phyloP scores from a whole-genome alignment of 2,888 invertebrate species.

The Andricus quercusramuli region DNA sequence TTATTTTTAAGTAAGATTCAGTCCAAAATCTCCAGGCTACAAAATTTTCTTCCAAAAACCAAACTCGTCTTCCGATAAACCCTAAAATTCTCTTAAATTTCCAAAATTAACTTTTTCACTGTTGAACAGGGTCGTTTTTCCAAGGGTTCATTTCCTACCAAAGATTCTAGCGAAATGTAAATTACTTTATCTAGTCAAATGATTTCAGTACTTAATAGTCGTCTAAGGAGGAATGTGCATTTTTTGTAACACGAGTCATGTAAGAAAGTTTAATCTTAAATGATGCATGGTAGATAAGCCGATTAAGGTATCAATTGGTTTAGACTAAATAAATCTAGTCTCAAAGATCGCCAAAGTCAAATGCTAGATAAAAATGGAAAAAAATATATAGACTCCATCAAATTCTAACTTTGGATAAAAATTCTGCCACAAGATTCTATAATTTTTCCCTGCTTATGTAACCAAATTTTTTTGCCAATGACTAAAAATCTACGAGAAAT shows the following conservation, averaged over 20 bases:
- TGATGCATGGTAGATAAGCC: constrained; percentile 42
- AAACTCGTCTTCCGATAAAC: background rate
- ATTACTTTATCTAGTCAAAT: constrained; percentile 72
- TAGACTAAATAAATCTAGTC: constrained; percentile 32
- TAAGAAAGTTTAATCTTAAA: constrained; percentile 33
- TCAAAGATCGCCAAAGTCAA: constrained; percentile 11
- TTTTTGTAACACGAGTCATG: constrained; percentile 47
- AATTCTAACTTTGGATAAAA: background rate
- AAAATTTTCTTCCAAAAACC: background rate
- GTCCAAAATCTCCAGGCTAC: background rate
- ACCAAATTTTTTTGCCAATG: background rate
- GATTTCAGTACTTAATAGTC: constrained; percentile 74
- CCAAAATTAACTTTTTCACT: background rate
- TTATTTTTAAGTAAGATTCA: background rate
- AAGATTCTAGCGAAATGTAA: constrained; percentile 61
- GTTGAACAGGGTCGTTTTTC: constrained; percentile 10
- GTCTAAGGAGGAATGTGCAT: constrained; percentile 76
- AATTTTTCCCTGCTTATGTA: background rate
- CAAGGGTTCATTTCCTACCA: constrained; percentile 59
- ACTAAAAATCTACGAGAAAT: background rate
- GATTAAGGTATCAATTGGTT: constrained; percentile 27
- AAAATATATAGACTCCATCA: background rate
- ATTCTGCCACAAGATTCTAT: background rate
- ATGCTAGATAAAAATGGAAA: constrained; percentile 25
- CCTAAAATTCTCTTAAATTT: background rate